Conservation (phyloP, 1,140 invertebrate species). For the Brachystomella parvula region DNA sequence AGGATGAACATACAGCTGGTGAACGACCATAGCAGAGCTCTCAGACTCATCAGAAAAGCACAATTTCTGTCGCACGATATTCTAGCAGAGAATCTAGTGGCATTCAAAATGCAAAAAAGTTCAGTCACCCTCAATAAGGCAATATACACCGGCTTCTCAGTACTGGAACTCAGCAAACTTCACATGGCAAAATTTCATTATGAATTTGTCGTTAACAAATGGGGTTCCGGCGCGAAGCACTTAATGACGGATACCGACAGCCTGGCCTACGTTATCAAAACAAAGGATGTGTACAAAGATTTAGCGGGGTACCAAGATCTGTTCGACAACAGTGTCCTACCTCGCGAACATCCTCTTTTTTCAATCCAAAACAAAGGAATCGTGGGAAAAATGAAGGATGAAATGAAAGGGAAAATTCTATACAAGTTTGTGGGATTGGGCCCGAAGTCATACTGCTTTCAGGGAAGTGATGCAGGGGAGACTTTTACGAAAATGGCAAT, state of each 20-base stretch:
- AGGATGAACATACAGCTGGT: slow-evolving; percentile 14
- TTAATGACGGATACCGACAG: slow-evolving; percentile 22
- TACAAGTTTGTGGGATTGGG: slow-evolving; percentile 43
- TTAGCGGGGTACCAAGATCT: neutral
- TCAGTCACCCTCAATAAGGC: slow-evolving; percentile 11
- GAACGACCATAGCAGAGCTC: neutral
- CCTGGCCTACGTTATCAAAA: slow-evolving; percentile 17
- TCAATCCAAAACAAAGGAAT: slow-evolving; percentile 38
- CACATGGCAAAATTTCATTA: slow-evolving; percentile 13
- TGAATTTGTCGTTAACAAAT: slow-evolving; percentile 16
- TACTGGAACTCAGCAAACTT: slow-evolving; percentile 13
- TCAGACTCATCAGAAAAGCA: neutral
- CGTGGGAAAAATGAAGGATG: slow-evolving; percentile 46
- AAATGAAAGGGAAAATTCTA: slow-evolving; percentile 43
- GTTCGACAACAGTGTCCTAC: slow-evolving; percentile 20
- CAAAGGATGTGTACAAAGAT: slow-evolving; percentile 16
- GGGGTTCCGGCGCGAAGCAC: slow-evolving; percentile 7
- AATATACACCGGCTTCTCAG: slow-evolving; percentile 13
- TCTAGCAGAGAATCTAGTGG: neutral
- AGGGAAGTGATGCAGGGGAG: slow-evolving; percentile 17
- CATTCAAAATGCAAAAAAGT: slow-evolving; percentile 7
- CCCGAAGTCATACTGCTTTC: slow-evolving; percentile 45
- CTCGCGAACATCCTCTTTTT: slow-evolving; percentile 3
- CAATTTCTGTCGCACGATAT: slow-evolving; percentile 1
- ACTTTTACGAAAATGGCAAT: slow-evolving; percentile 6